These are phyloP conservation scores for Andrena flavipes DNA, from an alignment of 2,888 invertebrate species.

Conservation along the genomic window DNA sequence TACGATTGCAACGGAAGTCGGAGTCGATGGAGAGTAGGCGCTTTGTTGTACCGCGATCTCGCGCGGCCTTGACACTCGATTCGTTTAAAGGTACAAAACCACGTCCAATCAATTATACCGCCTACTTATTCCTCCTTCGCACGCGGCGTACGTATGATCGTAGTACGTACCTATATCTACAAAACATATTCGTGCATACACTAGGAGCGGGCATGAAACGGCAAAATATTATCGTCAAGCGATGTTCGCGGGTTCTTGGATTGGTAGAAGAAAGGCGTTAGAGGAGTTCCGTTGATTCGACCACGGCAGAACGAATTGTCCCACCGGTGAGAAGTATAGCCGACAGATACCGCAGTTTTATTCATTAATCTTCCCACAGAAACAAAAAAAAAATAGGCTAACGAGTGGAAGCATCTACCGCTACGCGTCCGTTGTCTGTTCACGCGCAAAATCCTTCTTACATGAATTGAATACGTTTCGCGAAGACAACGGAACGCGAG, in stretches of 20 bases:
- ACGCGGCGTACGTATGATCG: neutral
- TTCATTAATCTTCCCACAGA: slow-evolving; percentile 16
- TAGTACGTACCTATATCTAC: no score
- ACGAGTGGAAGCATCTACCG: neutral
- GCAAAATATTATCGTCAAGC: neutral
- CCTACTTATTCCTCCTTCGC: slow-evolving; percentile 31
- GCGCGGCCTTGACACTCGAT: slow-evolving; percentile 52
- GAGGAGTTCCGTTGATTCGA: neutral
- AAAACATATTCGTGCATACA: neutral
- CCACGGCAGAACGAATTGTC: slow-evolving; percentile 16
- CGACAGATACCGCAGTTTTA: neutral
- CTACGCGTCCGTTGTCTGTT: neutral
- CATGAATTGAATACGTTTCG: no score
- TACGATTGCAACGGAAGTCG: slow-evolving; percentile 21
- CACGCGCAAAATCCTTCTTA: neutral
- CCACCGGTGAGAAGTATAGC: neutral
- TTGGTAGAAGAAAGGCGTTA: neutral
- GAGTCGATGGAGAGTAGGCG: slow-evolving; percentile 41
- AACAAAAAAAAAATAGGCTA: slow-evolving; percentile 5
- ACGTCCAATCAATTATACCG: slow-evolving; percentile 40
- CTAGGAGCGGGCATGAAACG: neutral
- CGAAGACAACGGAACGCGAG: no score
- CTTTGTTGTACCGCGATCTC: slow-evolving; percentile 34
- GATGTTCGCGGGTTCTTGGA: neutral
- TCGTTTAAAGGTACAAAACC: slow-evolving; percentile 26